phyloP scores from a whole-genome alignment of 2,113 vertebrate genomes.

The Salvelinus namaycush region DNA sequence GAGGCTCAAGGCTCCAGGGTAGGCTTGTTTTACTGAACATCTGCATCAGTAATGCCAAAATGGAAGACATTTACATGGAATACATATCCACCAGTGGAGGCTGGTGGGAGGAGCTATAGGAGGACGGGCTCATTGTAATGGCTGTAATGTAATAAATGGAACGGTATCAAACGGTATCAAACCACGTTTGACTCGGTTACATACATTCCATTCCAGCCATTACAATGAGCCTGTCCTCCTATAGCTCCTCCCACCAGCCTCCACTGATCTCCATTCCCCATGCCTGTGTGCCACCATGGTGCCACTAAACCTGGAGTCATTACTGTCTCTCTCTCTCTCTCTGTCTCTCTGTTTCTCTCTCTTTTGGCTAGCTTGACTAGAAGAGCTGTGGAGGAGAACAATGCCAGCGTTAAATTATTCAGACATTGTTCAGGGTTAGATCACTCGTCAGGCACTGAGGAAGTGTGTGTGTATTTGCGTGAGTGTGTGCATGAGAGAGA shows the following conservation, averaged over 20 bases:
- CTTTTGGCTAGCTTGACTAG: slow-evolving; percentile 68
- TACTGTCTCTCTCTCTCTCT: not conserved
- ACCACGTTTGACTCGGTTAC: no score
- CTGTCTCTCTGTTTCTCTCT: not conserved
- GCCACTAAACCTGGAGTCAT: no score
- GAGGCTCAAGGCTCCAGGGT: slow-evolving; percentile 74
- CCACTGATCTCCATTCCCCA: slow-evolving; percentile 52
- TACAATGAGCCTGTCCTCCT: no score
- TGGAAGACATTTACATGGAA: slow-evolving; percentile 44
- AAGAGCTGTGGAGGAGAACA: slow-evolving; percentile 61
- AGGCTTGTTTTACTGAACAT: slow-evolving; percentile 93
- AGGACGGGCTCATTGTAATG: no score
- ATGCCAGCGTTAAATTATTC: slow-evolving; percentile 85
- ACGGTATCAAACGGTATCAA: no score
- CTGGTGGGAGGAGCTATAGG: no score
- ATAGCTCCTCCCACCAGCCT: slow-evolving; percentile 13
- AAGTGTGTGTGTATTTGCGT: not conserved
- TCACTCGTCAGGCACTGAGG: slow-evolving; percentile 64
- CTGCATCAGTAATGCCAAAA: slow-evolving; percentile 88
- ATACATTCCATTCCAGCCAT: no score
- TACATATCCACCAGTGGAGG: slow-evolving; percentile 59
- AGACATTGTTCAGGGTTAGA: slow-evolving; percentile 66
- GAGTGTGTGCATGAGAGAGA: not conserved
- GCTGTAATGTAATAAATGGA: no score
- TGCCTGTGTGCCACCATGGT: no score